Evolutionary conservation across 2,113 vertebrate species (phyloP), one percentile per base, ranked within the genome.

Genomic region (Pseudonaja textilis): DNA sequence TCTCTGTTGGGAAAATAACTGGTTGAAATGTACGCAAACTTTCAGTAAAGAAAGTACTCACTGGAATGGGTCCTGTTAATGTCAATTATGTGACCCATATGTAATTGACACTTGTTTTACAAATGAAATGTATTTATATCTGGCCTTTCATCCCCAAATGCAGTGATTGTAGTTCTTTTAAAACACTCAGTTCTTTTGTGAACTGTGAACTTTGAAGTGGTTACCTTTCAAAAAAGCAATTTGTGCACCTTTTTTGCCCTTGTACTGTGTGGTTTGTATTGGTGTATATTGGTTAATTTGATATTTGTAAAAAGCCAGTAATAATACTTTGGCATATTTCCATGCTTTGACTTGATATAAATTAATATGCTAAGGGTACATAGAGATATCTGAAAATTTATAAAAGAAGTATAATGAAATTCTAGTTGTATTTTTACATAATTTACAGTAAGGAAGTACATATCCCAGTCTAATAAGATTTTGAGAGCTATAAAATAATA

Each of bases 241-340:
- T 96, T 96, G 94, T 95, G 93, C 92, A 90, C 92, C 92, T 91
- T 85, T 97, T 95, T 26, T 92, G 6, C 29, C 87, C 86, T 95
- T 97, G 96, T 96, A 94, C 94, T 90, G 91, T 94, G 88, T 29
- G 1, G 91, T 95, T 96, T 95, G 52, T 96, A 93, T 94, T 94
- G 23, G 92, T 93, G 0, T 94, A 52, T 96, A 87, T 93, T 95
- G 90, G 94, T 94, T 97, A 95, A 95, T 95, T 91, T 85, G 93
- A 93, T 96, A 95, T 96, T 96, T 94, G 89, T 94, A 64, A 94
- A 97, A 93, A 95, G 25, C 0, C 6, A 94, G 55, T 94, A 93
- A 91, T 94, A 94, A 92, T 95, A 87, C 92, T 39, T 95, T 95
- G 95, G 95, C 95, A 95, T 93, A 39, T 94, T 96, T 96, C 95